Percentiles rank a stretch among this genome's conserved stretches.
These are phyloP conservation scores for Halisarca cf. caerulea DNA, from an alignment of 37 sponge, comb jelly and placozoan species.

Conservation along the genomic window DNA sequence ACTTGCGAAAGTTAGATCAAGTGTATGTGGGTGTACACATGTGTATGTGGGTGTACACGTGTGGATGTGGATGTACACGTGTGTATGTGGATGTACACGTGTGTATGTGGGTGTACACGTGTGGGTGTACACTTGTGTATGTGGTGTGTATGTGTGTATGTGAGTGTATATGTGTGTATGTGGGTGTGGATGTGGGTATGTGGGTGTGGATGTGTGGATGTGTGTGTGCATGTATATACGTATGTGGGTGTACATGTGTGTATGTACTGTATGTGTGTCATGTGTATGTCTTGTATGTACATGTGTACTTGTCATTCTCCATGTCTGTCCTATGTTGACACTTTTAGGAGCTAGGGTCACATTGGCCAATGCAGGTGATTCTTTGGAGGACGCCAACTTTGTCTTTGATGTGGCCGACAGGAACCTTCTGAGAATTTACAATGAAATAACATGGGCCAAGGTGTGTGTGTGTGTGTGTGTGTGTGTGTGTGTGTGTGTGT, in stretches of 20 bases:
- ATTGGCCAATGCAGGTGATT: constrained; percentile 98
- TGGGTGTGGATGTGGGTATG: too few species aligned
- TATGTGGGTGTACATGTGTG: not conserved
- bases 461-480: constrained; percentile 42
- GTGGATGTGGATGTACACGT: not conserved
- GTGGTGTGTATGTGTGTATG: too few species aligned
- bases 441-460: constrained; percentile 92
- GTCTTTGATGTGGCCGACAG: constrained; percentile 89
- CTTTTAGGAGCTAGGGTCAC: constrained; percentile 81
- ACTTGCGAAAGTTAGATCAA: too few species aligned
- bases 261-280: constrained; percentile 3
- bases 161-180: too few species aligned
- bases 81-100: not conserved
- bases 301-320: not conserved
- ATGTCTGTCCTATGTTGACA: too few species aligned
- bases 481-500: constrained; percentile 33
- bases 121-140: not conserved
- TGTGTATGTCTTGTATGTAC: too few species aligned
- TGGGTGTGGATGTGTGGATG: too few species aligned
- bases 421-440: constrained; percentile 89
- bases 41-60: constrained; percentile 3
- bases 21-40: too few species aligned
- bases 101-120: not conserved
- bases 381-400: constrained; percentile 98
- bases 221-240: too few species aligned